These are phyloP conservation scores for Chondrosia reniformis DNA, from an alignment of 37 sponge, comb jelly and placozoan species.

Conservation along the genomic window DNA sequence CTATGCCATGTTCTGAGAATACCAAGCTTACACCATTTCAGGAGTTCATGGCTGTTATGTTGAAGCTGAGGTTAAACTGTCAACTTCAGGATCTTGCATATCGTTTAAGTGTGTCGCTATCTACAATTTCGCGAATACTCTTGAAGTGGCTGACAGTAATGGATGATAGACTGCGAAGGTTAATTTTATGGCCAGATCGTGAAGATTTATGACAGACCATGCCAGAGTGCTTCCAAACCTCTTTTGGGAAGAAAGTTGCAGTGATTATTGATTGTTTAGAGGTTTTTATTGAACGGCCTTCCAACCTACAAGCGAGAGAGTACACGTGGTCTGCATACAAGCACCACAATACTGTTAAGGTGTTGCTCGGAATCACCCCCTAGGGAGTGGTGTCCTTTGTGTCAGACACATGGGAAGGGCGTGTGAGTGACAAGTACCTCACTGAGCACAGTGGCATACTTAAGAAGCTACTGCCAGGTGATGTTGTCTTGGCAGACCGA, in stretches of 20 bases:
- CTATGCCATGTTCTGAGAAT: background rate
- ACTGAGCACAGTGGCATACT: conserved; percentile 56
- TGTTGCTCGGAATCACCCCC: conserved; percentile 56
- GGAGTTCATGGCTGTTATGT: conserved; percentile 36
- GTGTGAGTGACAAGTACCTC: conserved; percentile 59
- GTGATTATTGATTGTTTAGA: conserved; percentile 76
- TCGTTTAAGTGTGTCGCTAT: conserved; percentile 35
- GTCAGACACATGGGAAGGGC: conserved; percentile 58
- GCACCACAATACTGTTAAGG: conserved; percentile 65
- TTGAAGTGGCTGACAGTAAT: conserved; percentile 22
- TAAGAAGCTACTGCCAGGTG: conserved; percentile 63
- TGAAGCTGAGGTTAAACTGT: conserved; percentile 36
- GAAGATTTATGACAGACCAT: conserved; percentile 45
- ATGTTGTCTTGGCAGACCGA: conserved; percentile 66
- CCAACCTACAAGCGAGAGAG: conserved; percentile 45
- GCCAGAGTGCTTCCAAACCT: conserved; percentile 41
- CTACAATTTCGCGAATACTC: conserved; percentile 42
- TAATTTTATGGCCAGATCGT: conserved; percentile 68
- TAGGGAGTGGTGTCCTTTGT: conserved; percentile 59
- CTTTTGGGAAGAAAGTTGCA: conserved; percentile 35
- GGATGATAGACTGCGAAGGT: conserved; percentile 12
- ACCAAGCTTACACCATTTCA: conserved; percentile 46
- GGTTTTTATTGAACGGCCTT: conserved; percentile 48
- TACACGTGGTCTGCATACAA: conserved; percentile 44
- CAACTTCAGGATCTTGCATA: conserved; percentile 41